Base-by-base conservation (phyloP, 2,888 invertebrate species). In the Bedellia somnulentella region DNA sequence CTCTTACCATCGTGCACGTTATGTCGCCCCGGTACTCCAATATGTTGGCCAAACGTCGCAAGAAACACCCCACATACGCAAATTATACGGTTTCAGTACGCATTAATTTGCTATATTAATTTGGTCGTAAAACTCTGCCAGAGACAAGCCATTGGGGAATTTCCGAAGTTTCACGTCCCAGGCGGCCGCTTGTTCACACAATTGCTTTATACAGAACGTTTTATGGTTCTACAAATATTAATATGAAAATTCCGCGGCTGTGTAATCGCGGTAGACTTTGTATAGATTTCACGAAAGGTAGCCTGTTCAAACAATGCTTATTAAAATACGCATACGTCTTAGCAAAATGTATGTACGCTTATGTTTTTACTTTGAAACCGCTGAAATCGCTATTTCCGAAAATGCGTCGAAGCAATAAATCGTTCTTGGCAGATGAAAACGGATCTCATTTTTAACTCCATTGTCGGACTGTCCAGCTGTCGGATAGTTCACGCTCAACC, bases 31-130 rank as follows among this genome's bases (percentile, higher is more conserved):
- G n/a, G n/a, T n/a, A n/a, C n/a, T 15, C 11, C 33, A 33, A 34
- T 33, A 36, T 37, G 47, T 46, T 43, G 44, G 37, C 43, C 40
- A 43, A 33, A 40, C 50, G 57, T 63, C 67, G 63, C 68, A 71
- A 68, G 71, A 61, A 70, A 47, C 51, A 47, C 63, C 57, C 63
- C 50, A n/a, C 49, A 62, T 54, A 57, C 51, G 58, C 59, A 76
- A 75, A 77, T 77, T 77, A 75, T 76, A 68, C 77, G 57, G 61
- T 61, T 52, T 48, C 50, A 59, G 49, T 53, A 58, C 67, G 73
- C 75, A 77, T 77, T 77, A 77, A 77, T 77, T 76, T 77, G 76
- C 75, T 67, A 77, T 77, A 77, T 77, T 77, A 77, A 77, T 76
- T 76, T 76, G 60, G 66, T 67, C 63, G 76, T 77, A 77, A 77